Evolutionary conservation across 2,888 invertebrate species (phyloP).

Genomic region (Mimumesa dahlbomi): DNA sequence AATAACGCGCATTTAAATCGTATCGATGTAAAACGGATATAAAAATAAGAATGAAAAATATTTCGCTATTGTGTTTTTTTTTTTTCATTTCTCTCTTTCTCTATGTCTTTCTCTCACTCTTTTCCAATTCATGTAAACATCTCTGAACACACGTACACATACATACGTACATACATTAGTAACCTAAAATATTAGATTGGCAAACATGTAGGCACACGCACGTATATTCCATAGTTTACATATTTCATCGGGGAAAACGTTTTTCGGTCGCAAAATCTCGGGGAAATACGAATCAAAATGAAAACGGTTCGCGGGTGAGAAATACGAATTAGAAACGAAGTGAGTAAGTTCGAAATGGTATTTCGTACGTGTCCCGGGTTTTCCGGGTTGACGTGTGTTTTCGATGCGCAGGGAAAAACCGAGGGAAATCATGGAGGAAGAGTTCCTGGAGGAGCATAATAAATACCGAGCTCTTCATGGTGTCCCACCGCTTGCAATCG

Average conservation of each 20-base stretch:
- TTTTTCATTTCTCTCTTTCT: too few relatives aligned
- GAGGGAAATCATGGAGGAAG: constrained; percentile 61
- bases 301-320: constrained; percentile 1
- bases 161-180: neutral
- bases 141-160: too few relatives aligned
- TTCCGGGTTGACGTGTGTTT: neutral
- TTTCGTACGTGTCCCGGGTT: neutral
- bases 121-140: too few relatives aligned
- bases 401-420: constrained; percentile 21
- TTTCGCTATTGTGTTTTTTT: constrained; percentile 37
- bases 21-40: neutral
- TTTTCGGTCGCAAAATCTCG: too few relatives aligned
- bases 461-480: constrained; percentile 67
- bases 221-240: neutral
- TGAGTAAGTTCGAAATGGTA: constrained; percentile 13
- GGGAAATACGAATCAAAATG: neutral
- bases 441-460: constrained; percentile 70
- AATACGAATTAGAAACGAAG: constrained; percentile 24
- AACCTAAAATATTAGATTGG: neutral
- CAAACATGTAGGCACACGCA: neutral
- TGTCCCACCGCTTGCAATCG: constrained; percentile 64
- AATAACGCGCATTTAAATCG: constrained; percentile 4
- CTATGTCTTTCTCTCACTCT: too few relatives aligned
- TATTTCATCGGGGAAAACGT: too few relatives aligned
- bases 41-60: neutral